Percentiles rank a stretch among this genome's conserved stretches.
Evolutionary conservation across 2,888 invertebrate species (phyloP).

Genomic region (Anthoptus insignis): DNA sequence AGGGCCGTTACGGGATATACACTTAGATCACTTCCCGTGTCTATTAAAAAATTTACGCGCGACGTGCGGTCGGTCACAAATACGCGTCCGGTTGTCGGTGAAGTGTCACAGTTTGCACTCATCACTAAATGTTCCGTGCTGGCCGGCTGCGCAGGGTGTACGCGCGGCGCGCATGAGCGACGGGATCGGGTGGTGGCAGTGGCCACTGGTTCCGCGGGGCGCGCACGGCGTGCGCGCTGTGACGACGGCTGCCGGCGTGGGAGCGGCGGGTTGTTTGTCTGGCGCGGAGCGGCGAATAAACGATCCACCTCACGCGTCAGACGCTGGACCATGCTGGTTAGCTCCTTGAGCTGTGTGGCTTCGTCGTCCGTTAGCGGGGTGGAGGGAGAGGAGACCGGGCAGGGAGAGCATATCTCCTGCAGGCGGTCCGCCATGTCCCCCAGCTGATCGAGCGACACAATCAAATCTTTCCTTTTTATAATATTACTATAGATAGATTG

Average conservation of each 20-base stretch:
- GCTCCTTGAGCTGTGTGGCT: neutral
- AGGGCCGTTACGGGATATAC: neutral
- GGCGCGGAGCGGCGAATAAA: neutral
- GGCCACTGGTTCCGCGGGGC: neutral
- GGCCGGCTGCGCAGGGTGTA: neutral
- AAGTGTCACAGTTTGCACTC: neutral
- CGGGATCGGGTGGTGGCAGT: neutral
- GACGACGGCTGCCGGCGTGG: neutral
- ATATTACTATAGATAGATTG: no score
- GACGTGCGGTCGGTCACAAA: neutral
- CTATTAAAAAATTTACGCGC: neutral
- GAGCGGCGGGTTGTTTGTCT: neutral
- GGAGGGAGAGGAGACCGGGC: neutral
- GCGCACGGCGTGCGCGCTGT: neutral
- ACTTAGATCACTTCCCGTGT: neutral
- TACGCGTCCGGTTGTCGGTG: neutral
- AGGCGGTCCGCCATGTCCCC: no score
- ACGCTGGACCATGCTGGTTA: neutral
- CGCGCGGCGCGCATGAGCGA: no score
- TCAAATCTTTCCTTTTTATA: no score
- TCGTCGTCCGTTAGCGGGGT: neutral
- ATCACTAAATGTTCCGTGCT: neutral
- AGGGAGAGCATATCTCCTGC: no score
- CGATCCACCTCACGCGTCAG: neutral
- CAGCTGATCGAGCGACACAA: neutral